These are phyloP conservation scores for Melanostoma scalare DNA, from an alignment of 2,888 invertebrate species.

Conservation along the genomic window DNA sequence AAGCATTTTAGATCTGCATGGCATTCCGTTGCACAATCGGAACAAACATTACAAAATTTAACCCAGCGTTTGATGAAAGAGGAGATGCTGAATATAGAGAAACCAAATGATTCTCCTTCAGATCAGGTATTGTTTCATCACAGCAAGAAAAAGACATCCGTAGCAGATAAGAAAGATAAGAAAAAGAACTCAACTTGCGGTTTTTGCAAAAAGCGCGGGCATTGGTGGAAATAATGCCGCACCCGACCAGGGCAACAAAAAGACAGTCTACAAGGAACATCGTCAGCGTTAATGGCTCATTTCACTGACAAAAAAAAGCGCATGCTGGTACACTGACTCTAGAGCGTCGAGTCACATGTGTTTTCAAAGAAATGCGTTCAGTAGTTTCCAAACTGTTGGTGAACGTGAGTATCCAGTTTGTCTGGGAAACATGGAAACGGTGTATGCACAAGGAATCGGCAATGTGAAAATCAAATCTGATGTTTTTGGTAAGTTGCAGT, in stretches of 20 bases:
- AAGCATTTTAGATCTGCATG: constrained; percentile 6
- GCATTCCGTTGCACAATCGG: background rate
- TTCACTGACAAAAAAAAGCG: background rate
- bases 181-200: constrained; percentile 3
- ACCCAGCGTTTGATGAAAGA: constrained; percentile 20
- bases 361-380: constrained; percentile 7
- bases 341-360: constrained; percentile 22
- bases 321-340: constrained; percentile 24
- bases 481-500: no score
- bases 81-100: no score
- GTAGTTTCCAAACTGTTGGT: constrained; percentile 11
- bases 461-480: no score
- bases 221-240: constrained; percentile 18
- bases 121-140: no score
- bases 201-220: constrained; percentile 16
- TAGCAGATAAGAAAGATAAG: constrained; percentile 8
- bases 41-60: constrained; percentile 8
- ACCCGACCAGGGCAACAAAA: constrained; percentile 8
- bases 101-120: no score
- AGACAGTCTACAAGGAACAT: background rate
- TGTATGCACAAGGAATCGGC: no score
- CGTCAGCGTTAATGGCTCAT: constrained; percentile 2
- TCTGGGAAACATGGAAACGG: no score
- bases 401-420: no score
- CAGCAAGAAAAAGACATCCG: no score